Evolutionary conservation across 2,797 vertebrate species (phyloP), one percentile per base, ranked within the genome.

Genomic region (Myripristis jacobus): DNA sequence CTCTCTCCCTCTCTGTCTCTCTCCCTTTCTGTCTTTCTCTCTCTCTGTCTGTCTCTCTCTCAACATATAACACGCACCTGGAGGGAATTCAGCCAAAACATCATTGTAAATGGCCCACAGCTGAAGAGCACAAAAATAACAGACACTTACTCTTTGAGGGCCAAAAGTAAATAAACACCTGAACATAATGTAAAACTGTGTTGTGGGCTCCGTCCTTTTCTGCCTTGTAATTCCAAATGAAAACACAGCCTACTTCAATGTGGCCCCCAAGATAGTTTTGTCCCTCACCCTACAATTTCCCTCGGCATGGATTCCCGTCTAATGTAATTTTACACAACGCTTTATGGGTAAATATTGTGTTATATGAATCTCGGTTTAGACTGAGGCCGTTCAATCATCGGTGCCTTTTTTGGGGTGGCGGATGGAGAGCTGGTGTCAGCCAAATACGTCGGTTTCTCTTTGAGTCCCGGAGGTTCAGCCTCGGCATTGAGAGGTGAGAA

Each of bases 181-280:
- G 87, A 79, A 55, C 63, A 51, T 83, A 57, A 84, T 73, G 77
- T 43, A 53, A 81, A 81, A 85, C 82, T 68, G 77, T 80, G 76
- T 77, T 79, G 66, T 46, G 62, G 58, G 24, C 57, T 62, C 4
- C 5, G 24, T n/a, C n/a, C n/a, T 19, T 72, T 61, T 64, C 77
- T 66, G 70, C 72, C 69, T 70, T 70, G 77, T 79, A 82, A 80
- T 82, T 73, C 68, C 70, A 60, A 29, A 44, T 81, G 79, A 85
- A 85, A 81, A 77, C 77, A 73, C 60, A 66, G 31, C 61, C 66
- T 65, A 57, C 75, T 81, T 80, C 80, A 72, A 21, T 1, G 50
- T 67, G 76, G 29, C 50, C 57, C 53, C 44, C 44, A 38, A 73
- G 70, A 87, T 62, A 69, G 78, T 67, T 82, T 69, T 70, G 72